Evolutionary conservation across 2,797 vertebrate species (phyloP).

Genomic region (Sylvilagus floridanus): DNA sequence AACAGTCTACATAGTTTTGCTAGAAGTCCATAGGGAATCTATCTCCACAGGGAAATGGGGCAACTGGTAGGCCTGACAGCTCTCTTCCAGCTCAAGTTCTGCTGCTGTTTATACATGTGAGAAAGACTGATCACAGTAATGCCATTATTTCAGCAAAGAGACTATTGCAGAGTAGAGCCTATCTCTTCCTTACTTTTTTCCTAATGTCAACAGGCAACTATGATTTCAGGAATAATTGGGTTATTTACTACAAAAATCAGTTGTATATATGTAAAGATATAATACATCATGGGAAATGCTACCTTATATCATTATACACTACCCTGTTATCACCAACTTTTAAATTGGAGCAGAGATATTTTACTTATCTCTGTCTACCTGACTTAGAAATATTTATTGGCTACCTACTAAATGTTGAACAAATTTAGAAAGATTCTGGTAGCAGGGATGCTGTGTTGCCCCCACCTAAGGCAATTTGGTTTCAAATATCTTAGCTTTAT

Average conservation of each 20-base stretch:
- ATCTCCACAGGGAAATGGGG: not conserved
- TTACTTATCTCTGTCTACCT: not conserved
- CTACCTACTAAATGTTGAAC: slow-evolving; percentile 9
- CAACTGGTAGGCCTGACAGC: not conserved
- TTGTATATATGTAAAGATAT: not conserved
- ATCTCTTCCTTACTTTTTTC: not conserved
- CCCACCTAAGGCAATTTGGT: not conserved
- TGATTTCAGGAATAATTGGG: not conserved
- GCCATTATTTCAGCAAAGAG: not conserved
- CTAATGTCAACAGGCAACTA: not conserved
- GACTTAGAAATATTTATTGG: not conserved
- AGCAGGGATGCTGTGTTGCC: not conserved
- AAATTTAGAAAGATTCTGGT: not conserved
- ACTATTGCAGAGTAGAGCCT: not conserved
- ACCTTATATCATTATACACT: not conserved
- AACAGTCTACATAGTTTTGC: not conserved
- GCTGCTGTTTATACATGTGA: not conserved
- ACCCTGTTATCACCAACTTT: not conserved
- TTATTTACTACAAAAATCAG: not conserved
- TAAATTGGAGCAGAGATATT: not conserved
- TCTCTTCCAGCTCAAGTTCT: not conserved
- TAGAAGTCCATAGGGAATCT: not conserved
- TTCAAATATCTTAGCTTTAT: not conserved
- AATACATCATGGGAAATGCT: not conserved
- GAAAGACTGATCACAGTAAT: not conserved